Conservation (phyloP, 2,113 vertebrate species). For the Cephalopterus ornatus region DNA sequence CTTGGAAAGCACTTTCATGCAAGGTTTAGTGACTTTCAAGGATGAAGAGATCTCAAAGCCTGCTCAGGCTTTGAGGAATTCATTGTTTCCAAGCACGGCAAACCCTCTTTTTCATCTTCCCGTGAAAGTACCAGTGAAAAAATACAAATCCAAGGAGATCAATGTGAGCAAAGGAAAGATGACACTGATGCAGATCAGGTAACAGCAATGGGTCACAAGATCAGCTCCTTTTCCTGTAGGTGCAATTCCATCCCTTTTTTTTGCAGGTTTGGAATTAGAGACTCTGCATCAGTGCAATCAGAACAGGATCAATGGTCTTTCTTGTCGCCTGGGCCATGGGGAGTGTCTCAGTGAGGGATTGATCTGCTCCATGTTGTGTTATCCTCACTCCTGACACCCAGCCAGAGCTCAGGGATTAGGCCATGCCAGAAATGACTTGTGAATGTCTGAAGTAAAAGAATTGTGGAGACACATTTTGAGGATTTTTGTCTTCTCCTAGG, state of each 20-base stretch:
- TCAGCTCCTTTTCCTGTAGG: background rate
- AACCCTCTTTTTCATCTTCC: background rate
- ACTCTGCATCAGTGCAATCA: background rate
- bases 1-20: constrained; percentile 6
- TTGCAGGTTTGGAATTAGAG: background rate
- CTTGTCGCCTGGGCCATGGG: background rate
- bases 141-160: background rate
- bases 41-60: constrained; percentile 10
- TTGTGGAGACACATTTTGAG: background rate
- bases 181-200: background rate
- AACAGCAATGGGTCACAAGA: background rate
- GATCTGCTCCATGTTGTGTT: background rate
- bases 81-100: constrained; percentile 5
- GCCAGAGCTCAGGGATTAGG: background rate
- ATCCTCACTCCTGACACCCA: background rate
- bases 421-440: background rate
- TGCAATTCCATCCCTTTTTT: background rate
- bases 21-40: background rate
- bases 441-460: background rate
- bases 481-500: background rate
- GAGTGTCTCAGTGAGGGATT: background rate
- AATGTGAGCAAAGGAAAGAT: background rate
- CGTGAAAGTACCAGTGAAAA: background rate
- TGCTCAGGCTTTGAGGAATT: constrained; percentile 2
- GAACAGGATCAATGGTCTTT: background rate